Conservation (phyloP, 2,888 invertebrate species). For the Ctena decussata region DNA sequence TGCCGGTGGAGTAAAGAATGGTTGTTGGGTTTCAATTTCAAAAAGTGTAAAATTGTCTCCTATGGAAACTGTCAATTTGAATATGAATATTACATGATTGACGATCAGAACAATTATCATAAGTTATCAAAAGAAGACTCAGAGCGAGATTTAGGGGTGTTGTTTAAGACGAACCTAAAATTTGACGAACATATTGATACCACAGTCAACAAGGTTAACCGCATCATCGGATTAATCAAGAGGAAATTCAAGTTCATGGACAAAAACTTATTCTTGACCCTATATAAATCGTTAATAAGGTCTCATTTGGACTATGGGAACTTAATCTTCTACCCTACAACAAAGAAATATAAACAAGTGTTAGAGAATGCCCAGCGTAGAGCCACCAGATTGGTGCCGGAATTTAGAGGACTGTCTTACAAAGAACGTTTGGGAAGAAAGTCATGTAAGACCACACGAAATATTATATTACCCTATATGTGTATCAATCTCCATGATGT, state of each 20-base stretch:
- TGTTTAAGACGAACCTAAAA: constrained; percentile 17
- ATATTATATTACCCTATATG: too few species aligned
- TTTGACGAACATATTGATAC: constrained; percentile 18
- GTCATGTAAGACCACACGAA: too few species aligned
- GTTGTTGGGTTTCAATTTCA: constrained; percentile 28
- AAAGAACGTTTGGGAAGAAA: too few species aligned
- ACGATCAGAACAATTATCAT: not conserved
- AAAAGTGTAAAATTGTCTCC: constrained; percentile 25
- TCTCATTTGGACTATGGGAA: constrained; percentile 34
- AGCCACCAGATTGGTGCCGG: constrained; percentile 20
- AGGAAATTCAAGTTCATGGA: constrained; percentile 38
- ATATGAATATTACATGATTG: constrained; percentile 19
- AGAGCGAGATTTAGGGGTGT: constrained; percentile 13
- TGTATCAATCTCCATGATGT: too few species aligned
- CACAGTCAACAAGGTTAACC: constrained; percentile 25
- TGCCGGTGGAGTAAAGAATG: constrained; percentile 42
- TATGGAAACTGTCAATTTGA: too few species aligned
- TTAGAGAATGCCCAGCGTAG: constrained; percentile 10
- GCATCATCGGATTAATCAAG: constrained; percentile 23
- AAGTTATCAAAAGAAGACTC: not conserved
- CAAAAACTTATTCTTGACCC: constrained; percentile 6
- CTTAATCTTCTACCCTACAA: constrained; percentile 3
- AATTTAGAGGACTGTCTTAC: constrained; percentile 7
- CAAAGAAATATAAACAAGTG: constrained; percentile 22
- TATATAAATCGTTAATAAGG: constrained; percentile 27